These are phyloP conservation scores for Aricia artaxerxes DNA, from an alignment of 2,888 invertebrate genomes.

Conservation along the genomic window DNA sequence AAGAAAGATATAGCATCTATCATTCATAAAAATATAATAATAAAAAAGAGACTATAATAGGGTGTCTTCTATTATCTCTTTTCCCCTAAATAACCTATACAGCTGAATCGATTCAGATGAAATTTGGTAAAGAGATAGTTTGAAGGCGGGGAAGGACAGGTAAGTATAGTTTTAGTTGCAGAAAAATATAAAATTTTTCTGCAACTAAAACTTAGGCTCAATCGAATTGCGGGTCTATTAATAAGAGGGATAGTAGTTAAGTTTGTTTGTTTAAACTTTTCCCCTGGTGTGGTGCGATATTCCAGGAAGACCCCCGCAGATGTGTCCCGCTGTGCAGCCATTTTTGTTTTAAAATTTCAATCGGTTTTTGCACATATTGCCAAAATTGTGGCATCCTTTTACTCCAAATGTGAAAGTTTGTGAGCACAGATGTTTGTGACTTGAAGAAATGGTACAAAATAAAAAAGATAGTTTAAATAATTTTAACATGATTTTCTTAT, in stretches of 20 bases:
- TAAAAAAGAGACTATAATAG: too few species aligned
- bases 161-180: too few species aligned
- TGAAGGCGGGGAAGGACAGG: too few species aligned
- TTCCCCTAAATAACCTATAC: too few species aligned
- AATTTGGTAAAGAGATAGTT: too few species aligned
- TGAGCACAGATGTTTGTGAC: not conserved
- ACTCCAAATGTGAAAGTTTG: not conserved
- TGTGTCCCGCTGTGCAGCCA: not conserved
- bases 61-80: too few species aligned
- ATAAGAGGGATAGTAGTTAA: not conserved
- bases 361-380: not conserved
- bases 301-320: slow-evolving; percentile 7
- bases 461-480: not conserved
- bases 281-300: not conserved
- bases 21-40: too few species aligned
- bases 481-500: too few species aligned
- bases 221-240: not conserved
- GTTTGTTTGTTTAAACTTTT: not conserved
- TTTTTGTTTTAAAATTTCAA: not conserved
- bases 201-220: too few species aligned
- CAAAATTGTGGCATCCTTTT: not conserved
- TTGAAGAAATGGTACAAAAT: not conserved
- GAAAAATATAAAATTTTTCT: too few species aligned
- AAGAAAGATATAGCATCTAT: too few species aligned
- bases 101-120: too few species aligned